Evolutionary conservation across 2,888 invertebrate genomes (phyloP), one percentile per base, ranked within the genome.

Genomic region (Drosophila paramelanica): DNA sequence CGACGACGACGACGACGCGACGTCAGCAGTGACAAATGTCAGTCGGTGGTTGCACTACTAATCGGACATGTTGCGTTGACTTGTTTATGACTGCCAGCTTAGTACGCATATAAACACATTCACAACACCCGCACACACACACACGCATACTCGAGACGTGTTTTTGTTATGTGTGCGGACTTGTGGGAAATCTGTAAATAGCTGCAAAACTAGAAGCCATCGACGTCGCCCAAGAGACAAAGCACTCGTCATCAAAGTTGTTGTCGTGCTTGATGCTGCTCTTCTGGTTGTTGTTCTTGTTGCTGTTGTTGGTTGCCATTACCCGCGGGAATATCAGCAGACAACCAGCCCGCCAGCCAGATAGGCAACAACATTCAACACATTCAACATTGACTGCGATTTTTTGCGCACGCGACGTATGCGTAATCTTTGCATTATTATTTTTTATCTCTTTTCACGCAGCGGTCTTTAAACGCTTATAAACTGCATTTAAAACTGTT

Each of bases 101-200:
- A 84, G 74, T 67, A 80, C 71, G 75, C 74, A 74, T 38, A 67
- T 55, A 58, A 52, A 52, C 70, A 70, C 39, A 76, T 41, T 39
- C 51, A 45, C 55, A 49, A n/a, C 51, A 20, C 51, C 17, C 45
- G 38, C 31, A 41, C 59, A 14, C 33, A 31, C n/a, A 45, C 61
- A 46, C 23, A 31, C 45, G 42, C 47, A 39, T 47, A 61, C 49
- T 60, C 51, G 61, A 45, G 68, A 73, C 57, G 20, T 47, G 39
- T 73, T 46, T 68, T 64, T 64, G 59, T 73, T 76, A 72, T 72
- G 88, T 77, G 70, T 84, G 66, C 62, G 85, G 65, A 87, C 83
- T 84, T 84, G 83, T 84, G 83, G 83, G 88, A 84, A 84, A 84
- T 84, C 83, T 84, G 88, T 84, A 84, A 84, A 84, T 88, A 84